Base-by-base conservation (phyloP, 2,113 vertebrate genomes). In the Thunnus maccoyii region DNA sequence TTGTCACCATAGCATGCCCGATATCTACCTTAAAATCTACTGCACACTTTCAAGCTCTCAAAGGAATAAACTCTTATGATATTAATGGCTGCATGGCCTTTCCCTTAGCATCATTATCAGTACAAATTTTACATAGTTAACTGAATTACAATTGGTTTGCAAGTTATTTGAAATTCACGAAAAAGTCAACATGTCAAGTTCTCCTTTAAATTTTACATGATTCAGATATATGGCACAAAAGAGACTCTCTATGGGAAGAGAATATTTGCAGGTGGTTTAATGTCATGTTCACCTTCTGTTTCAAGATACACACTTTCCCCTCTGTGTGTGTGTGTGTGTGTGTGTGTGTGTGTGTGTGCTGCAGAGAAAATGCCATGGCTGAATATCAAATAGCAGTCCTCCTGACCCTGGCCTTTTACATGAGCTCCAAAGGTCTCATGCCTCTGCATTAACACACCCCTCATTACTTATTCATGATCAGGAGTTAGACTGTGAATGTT, bases 341-440 rank as follows among this genome's bases (percentile, higher is more conserved):
- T 51, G 50, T n/a, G 41, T 20, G 15, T 8, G 22, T 22, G 22
- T 22, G 63, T 51, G 50, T n/a, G 41, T 20, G 15, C 8, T 41
- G 70, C 52, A 72, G 75, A 85, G 85, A 85, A 89, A 93, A 91
- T 88, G 85, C 80, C 75, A 85, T 72, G 70, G 83, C 44, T 82
- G 82, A 82, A 89, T 91, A 93, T 94, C 90, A 89, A 86, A 87
- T 94, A 89, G 83, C 94, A 86, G 60, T 84, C 74, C 78, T 74
- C 50, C 60, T 90, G 88, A 90, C 88, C 91, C 79, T 70, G 79
- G 65, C 84, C 85, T 83, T 89, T 89, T 81, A 85, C 80, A 83
- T 80, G 70, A 83, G 78, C 85, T 89, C 76, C 83, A 89, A 85
- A 91, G 86, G 89, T 86, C 83, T 85, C 84, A 82, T 90, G 80